A percentile compares a stretch with the other conserved stretches of the same genome.
phyloP scores from a whole-genome alignment of 2,797 vertebrate species.

The Molossus alvarezi region DNA sequence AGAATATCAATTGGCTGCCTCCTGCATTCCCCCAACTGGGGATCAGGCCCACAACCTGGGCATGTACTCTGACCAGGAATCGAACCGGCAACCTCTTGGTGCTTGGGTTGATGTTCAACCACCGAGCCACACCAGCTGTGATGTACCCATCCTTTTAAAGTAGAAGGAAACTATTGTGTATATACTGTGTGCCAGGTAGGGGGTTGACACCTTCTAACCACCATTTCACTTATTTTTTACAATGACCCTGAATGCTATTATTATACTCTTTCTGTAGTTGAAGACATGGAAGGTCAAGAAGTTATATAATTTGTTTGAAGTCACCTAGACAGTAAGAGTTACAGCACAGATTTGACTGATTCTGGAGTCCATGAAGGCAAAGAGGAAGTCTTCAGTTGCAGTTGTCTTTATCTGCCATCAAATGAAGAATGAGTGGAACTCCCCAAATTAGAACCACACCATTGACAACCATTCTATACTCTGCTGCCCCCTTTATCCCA shows the following conservation, averaged over 20 bases:
- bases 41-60: too few relatives aligned
- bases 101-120: too few relatives aligned
- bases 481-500: not conserved
- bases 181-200: not conserved
- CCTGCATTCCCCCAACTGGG: too few relatives aligned
- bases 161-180: not conserved
- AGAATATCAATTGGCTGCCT: too few relatives aligned
- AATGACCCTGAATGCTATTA: conserved; percentile 22
- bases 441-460: not conserved
- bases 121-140: too few relatives aligned
- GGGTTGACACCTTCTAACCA: not conserved
- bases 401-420: not conserved
- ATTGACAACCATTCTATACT: not conserved
- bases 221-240: conserved; percentile 53
- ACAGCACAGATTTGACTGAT: conserved; percentile 37
- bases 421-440: not conserved
- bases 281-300: conserved; percentile 6
- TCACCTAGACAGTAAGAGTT: not conserved
- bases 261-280: not conserved
- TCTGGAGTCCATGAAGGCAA: conserved; percentile 57
- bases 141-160: not conserved
- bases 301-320: conserved; percentile 20
- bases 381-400: not conserved
- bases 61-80: too few relatives aligned
- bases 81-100: too few relatives aligned